Evolutionary conservation across 2,888 invertebrate species (phyloP).

Genomic region (Cantharis rufa): DNA sequence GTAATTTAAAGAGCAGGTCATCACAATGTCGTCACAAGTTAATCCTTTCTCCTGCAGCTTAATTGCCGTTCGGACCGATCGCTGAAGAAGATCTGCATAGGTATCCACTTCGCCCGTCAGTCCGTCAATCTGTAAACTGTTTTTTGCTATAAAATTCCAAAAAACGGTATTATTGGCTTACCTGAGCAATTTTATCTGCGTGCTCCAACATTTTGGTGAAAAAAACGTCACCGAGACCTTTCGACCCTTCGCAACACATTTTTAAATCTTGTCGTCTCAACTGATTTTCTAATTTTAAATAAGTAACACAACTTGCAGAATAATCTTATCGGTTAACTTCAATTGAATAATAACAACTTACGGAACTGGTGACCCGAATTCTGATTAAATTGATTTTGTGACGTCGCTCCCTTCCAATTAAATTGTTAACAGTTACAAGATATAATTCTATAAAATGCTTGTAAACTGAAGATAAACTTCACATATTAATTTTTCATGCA

Average conservation of each 20-base stretch:
- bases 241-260: background rate
- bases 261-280: background rate
- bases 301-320: too few relatives aligned
- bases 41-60: constrained; percentile 46
- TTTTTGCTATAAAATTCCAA: background rate
- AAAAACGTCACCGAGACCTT: background rate
- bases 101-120: constrained; percentile 44
- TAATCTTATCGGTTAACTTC: too few relatives aligned
- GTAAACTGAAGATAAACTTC: too few relatives aligned
- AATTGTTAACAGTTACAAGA: too few relatives aligned
- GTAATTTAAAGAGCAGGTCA: constrained; percentile 56
- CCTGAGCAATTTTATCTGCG: background rate
- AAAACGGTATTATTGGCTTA: background rate
- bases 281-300: too few relatives aligned
- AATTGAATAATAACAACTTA: too few relatives aligned
- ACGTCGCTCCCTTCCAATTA: too few relatives aligned
- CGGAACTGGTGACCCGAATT: too few relatives aligned
- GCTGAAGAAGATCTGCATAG: constrained; percentile 41
- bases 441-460: too few relatives aligned
- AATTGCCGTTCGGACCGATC: constrained; percentile 2
- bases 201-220: background rate
- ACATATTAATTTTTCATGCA: too few relatives aligned
- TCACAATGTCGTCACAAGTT: constrained; percentile 54
- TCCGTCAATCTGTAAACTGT: constrained; percentile 7
- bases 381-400: too few relatives aligned